These are phyloP conservation scores for Chrysomallon squamiferum DNA, from an alignment of 1,140 invertebrate genomes.

Conservation along the genomic window DNA sequence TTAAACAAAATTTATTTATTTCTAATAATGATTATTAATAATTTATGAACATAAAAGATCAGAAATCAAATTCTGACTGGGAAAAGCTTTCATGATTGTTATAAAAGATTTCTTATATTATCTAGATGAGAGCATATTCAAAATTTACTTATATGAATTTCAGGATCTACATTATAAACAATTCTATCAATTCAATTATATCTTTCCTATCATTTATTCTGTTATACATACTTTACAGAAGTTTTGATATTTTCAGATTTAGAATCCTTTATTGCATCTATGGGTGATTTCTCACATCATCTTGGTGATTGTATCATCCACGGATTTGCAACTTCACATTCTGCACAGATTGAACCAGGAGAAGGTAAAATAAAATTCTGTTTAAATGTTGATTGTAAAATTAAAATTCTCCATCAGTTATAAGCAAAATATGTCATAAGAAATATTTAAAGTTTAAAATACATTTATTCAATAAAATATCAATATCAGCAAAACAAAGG, in stretches of 20 bases:
- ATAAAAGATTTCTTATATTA: too few species aligned
- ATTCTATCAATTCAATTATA: too few species aligned
- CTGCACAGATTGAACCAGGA: slow-evolving; percentile 57
- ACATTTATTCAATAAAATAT: background rate
- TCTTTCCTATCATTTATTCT: too few species aligned
- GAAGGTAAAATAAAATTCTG: slow-evolving; percentile 47
- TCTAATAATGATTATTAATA: too few species aligned
- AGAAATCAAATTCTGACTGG: too few species aligned
- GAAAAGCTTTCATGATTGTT: too few species aligned
- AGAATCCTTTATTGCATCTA: slow-evolving; percentile 51
- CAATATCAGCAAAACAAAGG: background rate
- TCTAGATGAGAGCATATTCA: too few species aligned
- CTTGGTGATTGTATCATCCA: slow-evolving; percentile 69
- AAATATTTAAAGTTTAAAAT: background rate
- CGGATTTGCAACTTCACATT: slow-evolving; percentile 58
- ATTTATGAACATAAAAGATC: too few species aligned
- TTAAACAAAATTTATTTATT: too few species aligned
- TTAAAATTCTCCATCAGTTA: background rate
- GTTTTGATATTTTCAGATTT: slow-evolving; percentile 52
- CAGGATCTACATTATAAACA: too few species aligned
- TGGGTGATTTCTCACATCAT: slow-evolving; percentile 65
- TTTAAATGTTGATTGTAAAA: background rate
- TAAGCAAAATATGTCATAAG: background rate
- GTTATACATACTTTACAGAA: too few species aligned
- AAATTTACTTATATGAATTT: too few species aligned